phyloP scores from a whole-genome alignment of 1,140 invertebrate genomes.

The Acromyrmex charruanus region DNA sequence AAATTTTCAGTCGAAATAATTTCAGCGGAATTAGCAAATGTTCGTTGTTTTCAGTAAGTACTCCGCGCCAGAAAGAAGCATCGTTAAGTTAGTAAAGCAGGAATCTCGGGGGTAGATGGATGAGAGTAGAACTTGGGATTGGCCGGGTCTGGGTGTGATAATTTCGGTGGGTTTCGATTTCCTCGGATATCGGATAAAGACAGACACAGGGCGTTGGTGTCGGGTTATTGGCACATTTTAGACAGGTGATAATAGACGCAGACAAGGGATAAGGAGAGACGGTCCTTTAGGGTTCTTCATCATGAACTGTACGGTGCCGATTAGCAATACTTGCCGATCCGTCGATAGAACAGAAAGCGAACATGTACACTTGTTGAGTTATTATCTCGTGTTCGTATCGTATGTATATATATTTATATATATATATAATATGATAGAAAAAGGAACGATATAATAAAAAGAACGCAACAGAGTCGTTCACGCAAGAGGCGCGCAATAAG shows the following conservation, averaged over 20 bases:
- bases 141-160: slow-evolving; percentile 47
- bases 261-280: slow-evolving; percentile 87
- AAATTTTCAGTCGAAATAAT: slow-evolving; percentile 56
- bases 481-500: slow-evolving; percentile 75
- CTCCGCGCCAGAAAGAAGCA: slow-evolving; percentile 54
- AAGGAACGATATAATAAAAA: slow-evolving; percentile 70
- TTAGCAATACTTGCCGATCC: slow-evolving; percentile 71
- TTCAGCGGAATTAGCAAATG: slow-evolving; percentile 41
- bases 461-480: slow-evolving; percentile 72
- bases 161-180: slow-evolving; percentile 73
- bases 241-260: slow-evolving; percentile 87
- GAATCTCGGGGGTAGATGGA: slow-evolving; percentile 15
- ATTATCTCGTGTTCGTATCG: slow-evolving; percentile 67
- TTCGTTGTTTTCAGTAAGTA: slow-evolving; percentile 43
- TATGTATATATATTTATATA: slow-evolving; percentile 62
- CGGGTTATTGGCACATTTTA: slow-evolving; percentile 79
- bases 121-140: background rate
- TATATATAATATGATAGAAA: slow-evolving; percentile 67
- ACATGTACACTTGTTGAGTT: slow-evolving; percentile 49
- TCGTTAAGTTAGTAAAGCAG: slow-evolving; percentile 47
- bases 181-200: slow-evolving; percentile 78
- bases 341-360: slow-evolving; percentile 74
- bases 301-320: slow-evolving; percentile 70
- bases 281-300: slow-evolving; percentile 78
- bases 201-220: slow-evolving; percentile 79